A percentile compares a stretch with the other conserved stretches of the same genome.
Conservation (phyloP, 64 coral and sea anemone species). For the Platygyra sinensis region DNA sequence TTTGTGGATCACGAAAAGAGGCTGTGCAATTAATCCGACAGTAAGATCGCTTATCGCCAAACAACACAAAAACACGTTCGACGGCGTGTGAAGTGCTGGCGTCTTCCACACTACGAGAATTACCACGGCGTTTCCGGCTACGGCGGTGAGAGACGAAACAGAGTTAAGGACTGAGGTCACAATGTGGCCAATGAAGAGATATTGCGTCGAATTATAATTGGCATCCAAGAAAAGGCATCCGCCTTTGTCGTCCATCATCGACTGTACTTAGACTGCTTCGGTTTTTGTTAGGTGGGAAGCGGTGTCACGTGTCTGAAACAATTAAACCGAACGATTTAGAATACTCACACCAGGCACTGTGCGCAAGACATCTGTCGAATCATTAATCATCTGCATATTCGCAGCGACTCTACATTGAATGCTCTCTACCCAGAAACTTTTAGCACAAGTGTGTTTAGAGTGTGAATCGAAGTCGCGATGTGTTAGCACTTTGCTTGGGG, state of each 20-base stretch:
- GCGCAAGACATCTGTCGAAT: no score
- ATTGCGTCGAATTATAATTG: not conserved
- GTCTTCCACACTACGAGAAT: slow-evolving; percentile 60
- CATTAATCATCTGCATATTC: no score
- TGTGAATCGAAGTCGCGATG: no score
- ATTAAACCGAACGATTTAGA: no score
- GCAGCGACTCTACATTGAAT: no score
- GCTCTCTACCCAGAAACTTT: no score
- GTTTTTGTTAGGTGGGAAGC: no score
- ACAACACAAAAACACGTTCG: slow-evolving; percentile 58
- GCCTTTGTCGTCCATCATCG: not conserved
- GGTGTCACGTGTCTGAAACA: no score
- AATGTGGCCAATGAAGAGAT: slow-evolving; percentile 12
- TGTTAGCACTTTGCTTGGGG: no score
- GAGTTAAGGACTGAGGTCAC: slow-evolving; percentile 50
- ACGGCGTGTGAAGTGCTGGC: slow-evolving; percentile 29
- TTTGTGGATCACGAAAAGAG: slow-evolving; percentile 56
- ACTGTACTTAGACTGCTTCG: no score
- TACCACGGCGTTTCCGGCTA: slow-evolving; percentile 47
- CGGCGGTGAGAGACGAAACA: slow-evolving; percentile 40
- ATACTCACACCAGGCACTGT: no score
- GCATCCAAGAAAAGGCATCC: not conserved
- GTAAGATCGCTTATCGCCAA: slow-evolving; percentile 63
- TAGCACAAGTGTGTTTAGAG: no score
- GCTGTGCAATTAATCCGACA: slow-evolving; percentile 64